Percentiles rank a stretch among this genome's conserved stretches.
These are phyloP conservation scores for Synanthedon vespiformis DNA, from an alignment of 2,888 invertebrate genomes.

Conservation along the genomic window DNA sequence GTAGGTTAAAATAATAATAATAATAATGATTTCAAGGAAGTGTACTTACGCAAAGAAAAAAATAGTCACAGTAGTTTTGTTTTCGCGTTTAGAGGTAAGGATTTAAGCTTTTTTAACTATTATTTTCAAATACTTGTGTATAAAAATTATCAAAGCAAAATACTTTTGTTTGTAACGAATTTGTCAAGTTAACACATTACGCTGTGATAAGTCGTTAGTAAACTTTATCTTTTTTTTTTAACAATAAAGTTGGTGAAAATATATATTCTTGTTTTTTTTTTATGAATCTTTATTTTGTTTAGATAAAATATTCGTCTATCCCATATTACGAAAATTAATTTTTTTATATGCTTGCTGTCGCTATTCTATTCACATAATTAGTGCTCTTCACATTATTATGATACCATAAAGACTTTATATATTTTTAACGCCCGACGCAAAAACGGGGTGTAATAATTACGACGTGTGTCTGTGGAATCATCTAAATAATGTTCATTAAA, in stretches of 20 bases:
- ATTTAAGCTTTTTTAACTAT: neutral
- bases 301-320: no score
- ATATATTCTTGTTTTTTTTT: neutral
- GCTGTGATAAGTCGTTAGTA: slow-evolving; percentile 63
- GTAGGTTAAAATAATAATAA: neutral
- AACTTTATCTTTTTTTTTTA: slow-evolving; percentile 26
- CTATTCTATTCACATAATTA: no score
- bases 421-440: no score
- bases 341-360: no score
- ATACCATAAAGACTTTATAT: no score
- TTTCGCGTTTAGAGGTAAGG: slow-evolving; percentile 1
- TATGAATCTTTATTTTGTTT: neutral
- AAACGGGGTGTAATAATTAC: no score
- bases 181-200: slow-evolving; percentile 35
- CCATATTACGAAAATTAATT: no score
- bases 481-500: no score
- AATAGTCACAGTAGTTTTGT: slow-evolving; percentile 28
- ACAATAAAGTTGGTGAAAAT: slow-evolving; percentile 40
- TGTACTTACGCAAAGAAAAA: slow-evolving; percentile 12
- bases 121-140: neutral
- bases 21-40: neutral
- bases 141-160: neutral
- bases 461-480: no score
- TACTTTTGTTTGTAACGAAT: slow-evolving; percentile 13
- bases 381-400: no score